phyloP scores from a whole-genome alignment of 2,888 invertebrate genomes.

The Macropis europaea region DNA sequence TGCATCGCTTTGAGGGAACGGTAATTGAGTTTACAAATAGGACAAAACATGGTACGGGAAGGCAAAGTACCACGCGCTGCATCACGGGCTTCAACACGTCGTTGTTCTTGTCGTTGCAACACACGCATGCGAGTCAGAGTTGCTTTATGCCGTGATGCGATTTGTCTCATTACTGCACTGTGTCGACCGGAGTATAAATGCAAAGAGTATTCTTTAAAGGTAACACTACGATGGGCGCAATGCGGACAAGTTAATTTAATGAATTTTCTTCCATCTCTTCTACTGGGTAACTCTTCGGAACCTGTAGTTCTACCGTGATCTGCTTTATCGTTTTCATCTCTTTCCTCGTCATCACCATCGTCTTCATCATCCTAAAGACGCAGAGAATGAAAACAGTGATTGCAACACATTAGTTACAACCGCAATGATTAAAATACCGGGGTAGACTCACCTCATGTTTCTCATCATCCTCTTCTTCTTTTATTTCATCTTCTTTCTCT shows the following conservation, averaged over 20 bases:
- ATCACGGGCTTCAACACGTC: constrained; percentile 86
- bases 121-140: constrained; percentile 89
- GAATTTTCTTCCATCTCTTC: constrained; percentile 81
- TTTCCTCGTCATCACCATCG: constrained; percentile 69
- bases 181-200: constrained; percentile 88
- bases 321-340: constrained; percentile 74
- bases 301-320: constrained; percentile 73
- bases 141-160: constrained; percentile 88
- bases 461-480: constrained; percentile 69
- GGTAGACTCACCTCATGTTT: constrained; percentile 64
- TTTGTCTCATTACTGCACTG: constrained; percentile 86
- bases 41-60: constrained; percentile 86
- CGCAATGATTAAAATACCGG: neutral
- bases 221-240: constrained; percentile 87
- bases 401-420: neutral
- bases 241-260: constrained; percentile 90
- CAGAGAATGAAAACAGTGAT: constrained; percentile 3
- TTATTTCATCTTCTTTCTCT: constrained; percentile 77
- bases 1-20: constrained; percentile 89
- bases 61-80: constrained; percentile 83
- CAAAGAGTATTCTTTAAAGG: constrained; percentile 88
- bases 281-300: constrained; percentile 76
- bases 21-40: constrained; percentile 88
- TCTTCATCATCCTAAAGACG: constrained; percentile 73
- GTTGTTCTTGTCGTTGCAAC: constrained; percentile 89